Percentiles rank a stretch among this genome's conserved stretches.
phyloP scores from a whole-genome alignment of 1,140 invertebrate species.

The Listronotus bonariensis region DNA sequence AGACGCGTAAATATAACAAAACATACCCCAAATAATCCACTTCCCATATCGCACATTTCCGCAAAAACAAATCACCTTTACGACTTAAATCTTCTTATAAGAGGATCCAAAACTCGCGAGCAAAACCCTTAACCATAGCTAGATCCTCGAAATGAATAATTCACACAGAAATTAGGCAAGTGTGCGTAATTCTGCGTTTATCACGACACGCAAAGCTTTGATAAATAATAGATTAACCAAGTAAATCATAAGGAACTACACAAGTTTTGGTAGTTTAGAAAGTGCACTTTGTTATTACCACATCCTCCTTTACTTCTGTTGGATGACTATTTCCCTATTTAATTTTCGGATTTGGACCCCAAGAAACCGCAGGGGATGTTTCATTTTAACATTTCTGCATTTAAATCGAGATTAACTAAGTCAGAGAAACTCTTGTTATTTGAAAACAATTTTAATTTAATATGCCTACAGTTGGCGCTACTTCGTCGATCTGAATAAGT shows the following conservation, averaged over 20 bases:
- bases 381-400: constrained; percentile 13
- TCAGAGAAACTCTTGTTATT: too few relatives aligned
- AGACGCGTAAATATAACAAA: not conserved
- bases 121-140: constrained; percentile 3
- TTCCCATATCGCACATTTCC: constrained; percentile 15
- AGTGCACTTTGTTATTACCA: constrained; percentile 34
- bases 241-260: constrained; percentile 40
- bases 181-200: constrained; percentile 41
- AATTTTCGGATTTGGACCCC: constrained; percentile 20
- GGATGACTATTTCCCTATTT: constrained; percentile 16
- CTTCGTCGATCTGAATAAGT: too few relatives aligned
- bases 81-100: constrained; percentile 33
- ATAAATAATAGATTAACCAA: constrained; percentile 43
- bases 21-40: constrained; percentile 11
- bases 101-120: constrained; percentile 12
- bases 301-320: constrained; percentile 11
- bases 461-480: too few relatives aligned
- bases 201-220: constrained; percentile 41
- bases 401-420: constrained; percentile 6
- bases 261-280: constrained; percentile 34
- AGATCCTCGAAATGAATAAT: constrained; percentile 38
- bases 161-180: constrained; percentile 38
- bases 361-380: constrained; percentile 15
- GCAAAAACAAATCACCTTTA: constrained; percentile 36
- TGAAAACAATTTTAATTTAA: too few relatives aligned